These are phyloP conservation scores for Pachydiplax longipennis DNA, from an alignment of 2,888 invertebrate species.

Conservation along the genomic window DNA sequence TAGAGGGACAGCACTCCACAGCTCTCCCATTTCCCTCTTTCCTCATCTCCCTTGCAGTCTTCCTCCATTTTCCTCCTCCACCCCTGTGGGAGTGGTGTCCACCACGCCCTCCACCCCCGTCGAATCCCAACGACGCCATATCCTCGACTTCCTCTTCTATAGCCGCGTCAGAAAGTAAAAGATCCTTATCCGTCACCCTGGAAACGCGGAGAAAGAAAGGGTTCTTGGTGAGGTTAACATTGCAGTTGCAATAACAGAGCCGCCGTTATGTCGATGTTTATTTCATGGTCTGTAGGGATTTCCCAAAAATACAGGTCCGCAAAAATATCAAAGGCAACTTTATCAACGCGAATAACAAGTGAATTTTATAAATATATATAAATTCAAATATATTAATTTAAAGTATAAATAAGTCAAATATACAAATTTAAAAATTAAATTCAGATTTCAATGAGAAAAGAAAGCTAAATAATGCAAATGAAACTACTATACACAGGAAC, in stretches of 20 bases:
- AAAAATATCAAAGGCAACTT: no score
- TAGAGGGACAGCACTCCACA: constrained; percentile 83
- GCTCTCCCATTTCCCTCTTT: constrained; percentile 56
- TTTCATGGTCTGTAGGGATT: not conserved
- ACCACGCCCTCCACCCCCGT: constrained; percentile 52
- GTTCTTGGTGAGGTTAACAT: not conserved
- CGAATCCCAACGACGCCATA: constrained; percentile 44
- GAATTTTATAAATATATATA: no score
- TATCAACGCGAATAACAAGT: no score
- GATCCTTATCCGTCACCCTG: constrained; percentile 15
- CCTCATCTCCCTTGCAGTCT: not conserved
- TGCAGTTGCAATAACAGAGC: not conserved
- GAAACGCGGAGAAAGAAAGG: not conserved
- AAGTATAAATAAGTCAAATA: no score
- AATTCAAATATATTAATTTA: no score
- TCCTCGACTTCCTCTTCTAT: constrained; percentile 12
- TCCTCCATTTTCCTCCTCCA: constrained; percentile 59
- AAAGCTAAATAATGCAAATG: no score
- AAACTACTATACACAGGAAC: no score
- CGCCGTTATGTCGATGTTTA: not conserved
- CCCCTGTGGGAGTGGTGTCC: constrained; percentile 37
- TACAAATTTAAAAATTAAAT: no score
- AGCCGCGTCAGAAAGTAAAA: constrained; percentile 9
- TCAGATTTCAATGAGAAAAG: no score
- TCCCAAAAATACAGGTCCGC: not conserved